Conservation (phyloP, 2,113 vertebrate species). For the Phalacrocorax brasilianus region DNA sequence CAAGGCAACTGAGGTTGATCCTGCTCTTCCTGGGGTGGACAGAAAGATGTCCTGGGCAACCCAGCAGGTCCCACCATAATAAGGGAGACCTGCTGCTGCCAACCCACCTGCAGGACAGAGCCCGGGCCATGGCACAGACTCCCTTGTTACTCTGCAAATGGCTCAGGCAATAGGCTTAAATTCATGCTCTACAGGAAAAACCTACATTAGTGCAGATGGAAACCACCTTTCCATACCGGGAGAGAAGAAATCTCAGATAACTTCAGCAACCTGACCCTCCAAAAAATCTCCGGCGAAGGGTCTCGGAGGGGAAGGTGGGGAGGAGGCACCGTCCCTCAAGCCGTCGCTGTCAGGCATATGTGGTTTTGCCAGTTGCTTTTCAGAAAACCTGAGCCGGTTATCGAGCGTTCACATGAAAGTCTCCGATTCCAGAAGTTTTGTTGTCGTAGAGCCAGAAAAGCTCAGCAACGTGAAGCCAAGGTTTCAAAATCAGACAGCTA, state of each 20-base stretch:
- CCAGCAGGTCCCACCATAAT: fast-evolving
- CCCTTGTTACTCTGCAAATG: not conserved
- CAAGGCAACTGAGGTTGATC: not conserved
- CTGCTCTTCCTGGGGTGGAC: not conserved
- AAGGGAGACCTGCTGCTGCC: not conserved
- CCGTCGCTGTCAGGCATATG: fast-evolving
- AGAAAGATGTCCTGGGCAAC: not conserved
- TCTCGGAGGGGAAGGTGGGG: not conserved
- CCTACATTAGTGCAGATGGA: not conserved
- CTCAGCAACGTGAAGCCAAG: not conserved
- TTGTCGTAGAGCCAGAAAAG: not conserved
- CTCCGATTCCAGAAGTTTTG: not conserved
- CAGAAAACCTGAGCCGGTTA: fast-evolving
- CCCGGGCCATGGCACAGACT: not conserved
- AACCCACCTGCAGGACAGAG: not conserved
- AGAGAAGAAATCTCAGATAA: not conserved
- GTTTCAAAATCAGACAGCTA: not conserved
- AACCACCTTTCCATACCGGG: not conserved
- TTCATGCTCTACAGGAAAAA: not conserved
- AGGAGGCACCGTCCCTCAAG: not conserved
- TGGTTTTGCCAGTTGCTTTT: not conserved
- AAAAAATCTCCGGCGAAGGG: not conserved
- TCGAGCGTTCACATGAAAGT: not conserved
- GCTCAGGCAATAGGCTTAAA: not conserved
- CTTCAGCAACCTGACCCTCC: not conserved